Evolutionary conservation across 1,140 invertebrate species (phyloP).

Genomic region (Gryllus bimaculatus): DNA sequence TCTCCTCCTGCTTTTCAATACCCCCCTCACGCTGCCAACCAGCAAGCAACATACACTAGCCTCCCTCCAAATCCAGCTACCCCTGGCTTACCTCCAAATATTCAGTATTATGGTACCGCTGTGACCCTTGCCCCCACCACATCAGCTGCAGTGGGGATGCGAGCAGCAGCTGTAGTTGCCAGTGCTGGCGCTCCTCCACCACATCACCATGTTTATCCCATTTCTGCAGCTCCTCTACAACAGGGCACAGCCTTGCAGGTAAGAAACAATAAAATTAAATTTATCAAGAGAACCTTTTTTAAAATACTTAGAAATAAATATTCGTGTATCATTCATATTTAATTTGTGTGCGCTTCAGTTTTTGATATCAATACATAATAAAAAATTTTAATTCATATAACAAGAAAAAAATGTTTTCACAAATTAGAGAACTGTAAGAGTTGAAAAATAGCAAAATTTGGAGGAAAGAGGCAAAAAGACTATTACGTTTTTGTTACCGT

Average conservation of each 20-base stretch:
- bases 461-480: too few species aligned
- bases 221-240: constrained; percentile 19
- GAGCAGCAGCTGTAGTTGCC: constrained; percentile 9
- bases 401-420: too few species aligned
- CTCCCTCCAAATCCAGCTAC: constrained; percentile 12
- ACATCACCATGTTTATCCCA: constrained; percentile 18
- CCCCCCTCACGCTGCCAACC: constrained; percentile 22
- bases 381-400: too few species aligned
- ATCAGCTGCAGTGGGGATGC: constrained; percentile 23
- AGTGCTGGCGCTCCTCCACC: constrained; percentile 13
- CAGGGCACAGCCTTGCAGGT: constrained; percentile 21
- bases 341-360: too few species aligned
- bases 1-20: constrained; percentile 32
- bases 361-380: too few species aligned
- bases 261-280: neutral
- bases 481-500: too few species aligned
- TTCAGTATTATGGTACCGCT: constrained; percentile 22
- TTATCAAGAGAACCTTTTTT: too few species aligned
- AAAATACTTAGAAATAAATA: too few species aligned
- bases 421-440: too few species aligned
- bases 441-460: too few species aligned
- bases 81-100: constrained; percentile 13
- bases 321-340: too few species aligned
- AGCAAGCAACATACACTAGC: constrained; percentile 18
- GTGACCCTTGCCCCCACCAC: constrained; percentile 24